phyloP scores from a whole-genome alignment of 1,140 invertebrate genomes.

The Acromyrmex heyeri region DNA sequence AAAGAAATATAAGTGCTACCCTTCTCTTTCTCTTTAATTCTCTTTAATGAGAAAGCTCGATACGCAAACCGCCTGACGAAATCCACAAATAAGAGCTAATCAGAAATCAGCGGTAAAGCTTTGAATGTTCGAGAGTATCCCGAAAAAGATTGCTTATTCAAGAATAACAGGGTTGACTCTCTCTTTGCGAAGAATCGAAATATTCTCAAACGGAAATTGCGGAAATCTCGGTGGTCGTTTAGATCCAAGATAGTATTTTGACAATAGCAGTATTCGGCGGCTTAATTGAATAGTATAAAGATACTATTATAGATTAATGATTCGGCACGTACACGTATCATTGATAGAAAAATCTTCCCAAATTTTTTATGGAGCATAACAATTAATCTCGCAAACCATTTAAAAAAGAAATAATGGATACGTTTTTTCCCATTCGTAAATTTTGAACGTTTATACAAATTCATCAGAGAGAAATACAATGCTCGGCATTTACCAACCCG shows the following conservation, averaged over 20 bases:
- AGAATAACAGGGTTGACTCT: constrained; percentile 4
- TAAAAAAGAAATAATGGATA: not conserved
- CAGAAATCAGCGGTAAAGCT: constrained; percentile 28
- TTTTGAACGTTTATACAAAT: not conserved
- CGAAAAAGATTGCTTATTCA: not conserved
- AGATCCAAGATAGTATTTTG: constrained; percentile 35
- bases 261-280: not conserved
- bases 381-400: not conserved
- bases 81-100: constrained; percentile 30
- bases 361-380: not conserved
- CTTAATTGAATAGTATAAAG: constrained; percentile 54
- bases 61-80: not conserved
- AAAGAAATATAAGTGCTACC: not conserved
- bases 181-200: constrained; percentile 17
- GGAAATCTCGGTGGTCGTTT: constrained; percentile 25
- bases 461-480: not conserved
- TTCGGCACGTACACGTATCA: not conserved
- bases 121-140: not conserved
- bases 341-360: not conserved
- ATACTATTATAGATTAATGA: constrained; percentile 21
- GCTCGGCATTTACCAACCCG: not conserved
- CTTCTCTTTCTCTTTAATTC: constrained; percentile 44
- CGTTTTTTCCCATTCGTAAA: not conserved
- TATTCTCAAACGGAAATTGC: constrained; percentile 15
- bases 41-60: constrained; percentile 14